These are phyloP conservation scores for Acrobasis repandana DNA, from an alignment of 2,888 invertebrate species.

Conservation along the genomic window DNA sequence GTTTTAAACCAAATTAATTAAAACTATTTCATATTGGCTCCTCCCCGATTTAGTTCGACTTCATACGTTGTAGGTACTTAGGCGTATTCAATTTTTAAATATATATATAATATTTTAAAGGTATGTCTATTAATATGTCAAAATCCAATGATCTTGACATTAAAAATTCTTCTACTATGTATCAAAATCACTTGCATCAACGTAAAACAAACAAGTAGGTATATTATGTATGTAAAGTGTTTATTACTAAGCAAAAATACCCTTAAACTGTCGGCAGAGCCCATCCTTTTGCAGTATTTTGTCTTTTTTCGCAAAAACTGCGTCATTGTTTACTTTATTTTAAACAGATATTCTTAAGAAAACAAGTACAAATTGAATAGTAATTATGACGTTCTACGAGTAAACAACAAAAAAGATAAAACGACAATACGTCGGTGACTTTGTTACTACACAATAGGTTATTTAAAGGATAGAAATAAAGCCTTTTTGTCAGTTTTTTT, in stretches of 20 bases:
- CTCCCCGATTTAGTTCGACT: too few relatives aligned
- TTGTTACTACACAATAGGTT: slow-evolving; percentile 37
- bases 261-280: background rate
- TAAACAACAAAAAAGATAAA: slow-evolving; percentile 43
- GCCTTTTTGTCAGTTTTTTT: slow-evolving; percentile 39
- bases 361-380: slow-evolving; percentile 45
- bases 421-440: slow-evolving; percentile 40
- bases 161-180: too few relatives aligned
- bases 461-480: slow-evolving; percentile 32
- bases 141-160: too few relatives aligned
- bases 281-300: slow-evolving; percentile 22
- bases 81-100: too few relatives aligned
- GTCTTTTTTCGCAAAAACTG: slow-evolving; percentile 48
- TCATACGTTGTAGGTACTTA: too few relatives aligned
- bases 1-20: too few relatives aligned
- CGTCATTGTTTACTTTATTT: slow-evolving; percentile 45
- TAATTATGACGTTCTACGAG: slow-evolving; percentile 51
- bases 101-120: too few relatives aligned
- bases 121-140: too few relatives aligned
- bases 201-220: background rate
- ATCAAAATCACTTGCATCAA: background rate
- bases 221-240: background rate
- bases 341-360: slow-evolving; percentile 42
- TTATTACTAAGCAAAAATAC: background rate
- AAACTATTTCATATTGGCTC: too few relatives aligned